phyloP scores from a whole-genome alignment of 2,888 invertebrate species.

The Cataglyphis altisquamis region DNA sequence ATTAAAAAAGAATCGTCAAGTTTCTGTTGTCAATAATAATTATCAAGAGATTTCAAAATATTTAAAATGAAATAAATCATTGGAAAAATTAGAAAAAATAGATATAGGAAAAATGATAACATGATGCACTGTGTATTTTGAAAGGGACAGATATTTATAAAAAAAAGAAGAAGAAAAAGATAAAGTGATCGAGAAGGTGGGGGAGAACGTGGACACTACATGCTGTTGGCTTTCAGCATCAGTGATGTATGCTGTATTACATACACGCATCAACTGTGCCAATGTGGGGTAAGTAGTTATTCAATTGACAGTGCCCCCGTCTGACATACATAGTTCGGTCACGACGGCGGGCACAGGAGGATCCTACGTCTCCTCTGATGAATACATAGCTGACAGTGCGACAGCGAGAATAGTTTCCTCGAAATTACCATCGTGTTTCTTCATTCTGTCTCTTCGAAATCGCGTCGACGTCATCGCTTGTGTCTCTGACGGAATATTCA shows the following conservation, averaged over 20 bases:
- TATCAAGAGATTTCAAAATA: background rate
- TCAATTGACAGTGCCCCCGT: conserved; percentile 84
- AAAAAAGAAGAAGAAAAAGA: background rate
- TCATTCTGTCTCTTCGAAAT: conserved; percentile 22
- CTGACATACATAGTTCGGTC: conserved; percentile 85
- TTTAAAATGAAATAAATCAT: background rate
- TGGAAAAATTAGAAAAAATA: background rate
- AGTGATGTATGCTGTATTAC: conserved; percentile 53
- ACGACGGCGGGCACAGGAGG: conserved; percentile 81
- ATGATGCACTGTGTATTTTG: background rate
- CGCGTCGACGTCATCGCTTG: background rate
- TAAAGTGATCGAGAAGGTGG: conserved; percentile 29
- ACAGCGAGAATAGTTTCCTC: conserved; percentile 56
- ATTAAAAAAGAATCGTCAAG: background rate
- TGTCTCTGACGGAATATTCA: background rate
- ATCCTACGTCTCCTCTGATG: conserved; percentile 70
- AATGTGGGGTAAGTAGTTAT: conserved; percentile 83
- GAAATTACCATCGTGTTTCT: conserved; percentile 7
- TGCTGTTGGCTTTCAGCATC: conserved; percentile 51
- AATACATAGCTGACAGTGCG: conserved; percentile 12
- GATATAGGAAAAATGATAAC: background rate
- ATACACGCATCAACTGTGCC: conserved; percentile 66
- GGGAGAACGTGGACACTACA: conserved; percentile 40
- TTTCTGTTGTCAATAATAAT: background rate
- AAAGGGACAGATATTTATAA: background rate